Evolutionary conservation across 2,797 vertebrate genomes (phyloP), one percentile per base, ranked within the genome.

Genomic region (Enteromius thamalakanensis): DNA sequence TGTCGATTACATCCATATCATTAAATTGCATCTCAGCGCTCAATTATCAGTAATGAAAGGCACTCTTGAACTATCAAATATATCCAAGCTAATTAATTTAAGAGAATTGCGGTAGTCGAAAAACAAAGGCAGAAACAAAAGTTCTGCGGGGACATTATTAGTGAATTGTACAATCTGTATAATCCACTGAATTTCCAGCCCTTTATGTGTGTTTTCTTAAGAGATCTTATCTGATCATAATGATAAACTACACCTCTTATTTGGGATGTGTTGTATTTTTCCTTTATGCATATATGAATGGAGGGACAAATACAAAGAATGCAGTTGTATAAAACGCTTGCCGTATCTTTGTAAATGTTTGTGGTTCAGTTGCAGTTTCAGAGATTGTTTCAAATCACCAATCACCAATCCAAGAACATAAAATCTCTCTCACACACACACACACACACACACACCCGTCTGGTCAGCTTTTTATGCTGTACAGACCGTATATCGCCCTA

Each of bases 41-140:
- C 55, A 49, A 34, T 62, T 47, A 23, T 62, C 26, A 49, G 40
- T 34, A 62, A 62, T 64, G 55, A 81, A 81, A 64, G 55, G 53
- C 40, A 1, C 69, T 81, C 69, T 51, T 74, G 55, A 74, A 37
- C 21, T 51, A 62, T 81, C 21, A 60, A 49, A 64, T 64, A 49
- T 51, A 74, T 64, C 42, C 64, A 62, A 32, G 60, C 29, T 74
- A 49, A 81, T 81, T 74, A 19, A 64, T 64, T 7, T 26, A 60
- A 26, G 40, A 74, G 80, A 64, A 71, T n/a, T 17, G 32, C 29
- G 26, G 68, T 81, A 69, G 53, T n/a, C 4, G 15, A 21, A 71
- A 45, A 51, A 70, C 37, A 80, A 70, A 80, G 0, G n/a, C 15
- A 21, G 42, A 34, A 67, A 79, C 29, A 79, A 67, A 79, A 40